A percentile compares a stretch with the other conserved stretches of the same genome.
These are phyloP conservation scores for Mercenaria mercenaria DNA, from an alignment of 1,140 invertebrate genomes.

Conservation along the genomic window DNA sequence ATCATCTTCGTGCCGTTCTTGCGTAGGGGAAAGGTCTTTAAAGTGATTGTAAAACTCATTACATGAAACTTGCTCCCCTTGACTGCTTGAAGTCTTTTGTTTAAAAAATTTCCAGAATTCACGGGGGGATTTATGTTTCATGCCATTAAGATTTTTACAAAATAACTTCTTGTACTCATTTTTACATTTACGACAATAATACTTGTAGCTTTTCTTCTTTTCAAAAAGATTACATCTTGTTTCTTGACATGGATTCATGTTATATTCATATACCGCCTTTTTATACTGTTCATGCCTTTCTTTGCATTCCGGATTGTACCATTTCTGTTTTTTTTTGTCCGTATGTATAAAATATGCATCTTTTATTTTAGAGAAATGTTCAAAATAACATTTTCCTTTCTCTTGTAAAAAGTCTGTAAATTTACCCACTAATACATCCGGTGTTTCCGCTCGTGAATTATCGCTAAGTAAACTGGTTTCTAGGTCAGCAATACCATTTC, in stretches of 20 bases:
- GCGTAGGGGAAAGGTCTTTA: too few relatives aligned
- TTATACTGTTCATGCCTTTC: neutral
- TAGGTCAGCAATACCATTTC: neutral
- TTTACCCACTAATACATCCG: neutral
- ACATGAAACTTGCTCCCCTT: neutral
- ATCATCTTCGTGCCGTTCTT: too few relatives aligned
- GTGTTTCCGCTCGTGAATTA: neutral
- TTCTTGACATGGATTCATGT: neutral
- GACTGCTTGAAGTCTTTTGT: neutral
- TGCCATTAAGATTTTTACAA: neutral
- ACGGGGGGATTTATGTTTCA: neutral
- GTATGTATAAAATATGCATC: neutral
- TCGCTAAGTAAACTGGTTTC: neutral
- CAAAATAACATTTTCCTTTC: neutral
- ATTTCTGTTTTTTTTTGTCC: neutral
- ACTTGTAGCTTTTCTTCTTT: constrained; percentile 12
- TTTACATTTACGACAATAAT: constrained; percentile 25
- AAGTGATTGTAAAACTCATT: neutral
- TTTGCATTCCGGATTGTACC: neutral
- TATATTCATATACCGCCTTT: neutral
- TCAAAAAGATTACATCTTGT: neutral
- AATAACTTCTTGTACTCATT: neutral
- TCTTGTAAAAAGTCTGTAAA: neutral
- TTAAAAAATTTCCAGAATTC: constrained; percentile 23
- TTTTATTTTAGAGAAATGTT: neutral